A percentile compares a stretch with the other conserved stretches of the same genome.
These are phyloP conservation scores for Liodrosophila aerea DNA, from an alignment of 2,888 invertebrate genomes.

Conservation along the genomic window DNA sequence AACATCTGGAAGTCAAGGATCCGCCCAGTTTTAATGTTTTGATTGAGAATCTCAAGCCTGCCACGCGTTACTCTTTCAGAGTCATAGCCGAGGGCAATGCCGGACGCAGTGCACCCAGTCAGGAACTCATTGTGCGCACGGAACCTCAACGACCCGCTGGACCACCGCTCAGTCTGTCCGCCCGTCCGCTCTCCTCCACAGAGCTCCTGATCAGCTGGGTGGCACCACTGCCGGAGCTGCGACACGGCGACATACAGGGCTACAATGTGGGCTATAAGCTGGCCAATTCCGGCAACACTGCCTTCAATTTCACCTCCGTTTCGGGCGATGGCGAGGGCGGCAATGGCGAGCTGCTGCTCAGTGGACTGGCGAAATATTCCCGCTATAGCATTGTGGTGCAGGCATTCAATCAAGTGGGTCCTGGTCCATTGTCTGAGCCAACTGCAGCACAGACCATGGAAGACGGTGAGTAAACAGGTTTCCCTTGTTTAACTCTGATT, in stretches of 20 bases:
- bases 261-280: conserved; percentile 86
- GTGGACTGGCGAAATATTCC: conserved; percentile 86
- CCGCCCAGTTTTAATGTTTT: conserved; percentile 86
- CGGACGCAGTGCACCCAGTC: conserved; percentile 87
- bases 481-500: background rate
- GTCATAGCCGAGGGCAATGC: conserved; percentile 90
- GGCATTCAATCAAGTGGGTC: conserved; percentile 89
- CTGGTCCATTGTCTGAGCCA: conserved; percentile 88
- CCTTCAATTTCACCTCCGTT: conserved; percentile 87
- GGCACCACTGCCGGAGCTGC: conserved; percentile 87
- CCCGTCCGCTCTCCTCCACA: conserved; percentile 88
- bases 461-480: conserved; percentile 84
- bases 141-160: conserved; percentile 89
- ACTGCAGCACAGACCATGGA: conserved; percentile 88
- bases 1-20: conserved; percentile 86
- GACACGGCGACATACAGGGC: conserved; percentile 90
- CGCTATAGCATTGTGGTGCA: conserved; percentile 88
- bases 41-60: conserved; percentile 88
- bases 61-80: conserved; percentile 87
- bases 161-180: conserved; percentile 86
- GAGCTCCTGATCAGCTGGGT: conserved; percentile 89
- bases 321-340: conserved; percentile 88
- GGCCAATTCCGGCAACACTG: conserved; percentile 83
- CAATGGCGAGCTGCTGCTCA: conserved; percentile 86
- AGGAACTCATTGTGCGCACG: conserved; percentile 86